A percentile compares a stretch with the other conserved stretches of the same genome.
phyloP scores from a whole-genome alignment of 2,888 invertebrate genomes.

The Thymelicus acteon region DNA sequence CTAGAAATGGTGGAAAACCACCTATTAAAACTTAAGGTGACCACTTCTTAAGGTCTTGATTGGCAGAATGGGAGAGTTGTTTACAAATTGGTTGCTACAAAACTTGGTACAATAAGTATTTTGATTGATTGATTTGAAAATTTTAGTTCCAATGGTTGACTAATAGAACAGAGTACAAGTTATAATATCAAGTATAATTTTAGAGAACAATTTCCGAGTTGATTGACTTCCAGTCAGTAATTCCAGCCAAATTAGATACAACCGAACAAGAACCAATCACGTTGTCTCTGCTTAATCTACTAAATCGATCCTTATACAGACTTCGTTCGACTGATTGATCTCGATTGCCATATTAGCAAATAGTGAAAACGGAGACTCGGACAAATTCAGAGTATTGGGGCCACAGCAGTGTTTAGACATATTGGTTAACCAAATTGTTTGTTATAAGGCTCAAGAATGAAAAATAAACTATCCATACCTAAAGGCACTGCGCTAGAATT shows the following conservation, averaged over 20 bases:
- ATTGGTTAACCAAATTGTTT: not conserved
- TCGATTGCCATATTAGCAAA: conserved; percentile 37
- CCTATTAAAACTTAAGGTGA: no score
- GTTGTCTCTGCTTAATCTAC: conserved; percentile 35
- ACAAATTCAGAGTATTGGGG: conserved; percentile 24
- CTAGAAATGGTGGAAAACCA: no score
- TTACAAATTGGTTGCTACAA: no score
- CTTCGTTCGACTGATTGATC: conserved; percentile 35
- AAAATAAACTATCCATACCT: not conserved
- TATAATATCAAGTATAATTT: conserved; percentile 9
- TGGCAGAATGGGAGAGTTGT: no score
- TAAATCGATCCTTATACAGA: conserved; percentile 35
- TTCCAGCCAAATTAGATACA: conserved; percentile 26
- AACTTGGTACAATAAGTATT: no score
- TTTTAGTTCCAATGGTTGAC: no score
- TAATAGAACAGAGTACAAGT: no score
- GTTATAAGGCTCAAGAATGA: not conserved
- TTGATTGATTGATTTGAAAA: no score
- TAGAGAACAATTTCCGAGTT: conserved; percentile 22
- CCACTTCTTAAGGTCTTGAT: no score
- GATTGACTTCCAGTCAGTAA: conserved; percentile 29
- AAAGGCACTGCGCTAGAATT: no score
- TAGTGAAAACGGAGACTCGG: conserved; percentile 34
- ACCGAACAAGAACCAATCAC: conserved; percentile 28
- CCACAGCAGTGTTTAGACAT: conserved; percentile 19